Percentiles rank a stretch among this genome's conserved stretches.
Conservation (phyloP, 1,140 invertebrate genomes). For the Drosophila pachea region DNA sequence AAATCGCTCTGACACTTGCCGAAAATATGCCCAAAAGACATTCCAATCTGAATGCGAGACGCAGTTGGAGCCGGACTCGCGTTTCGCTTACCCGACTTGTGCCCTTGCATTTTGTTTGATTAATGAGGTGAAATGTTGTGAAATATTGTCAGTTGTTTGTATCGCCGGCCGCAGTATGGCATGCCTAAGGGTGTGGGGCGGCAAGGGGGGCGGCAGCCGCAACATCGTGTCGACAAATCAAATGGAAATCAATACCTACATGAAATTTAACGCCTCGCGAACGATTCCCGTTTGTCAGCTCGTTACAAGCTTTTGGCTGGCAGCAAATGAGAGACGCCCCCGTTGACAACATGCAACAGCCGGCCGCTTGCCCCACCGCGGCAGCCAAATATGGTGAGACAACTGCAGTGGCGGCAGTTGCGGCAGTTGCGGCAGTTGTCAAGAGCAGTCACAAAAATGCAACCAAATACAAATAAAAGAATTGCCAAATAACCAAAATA, state of each 20-base stretch:
- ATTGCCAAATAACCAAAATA: conserved; percentile 43
- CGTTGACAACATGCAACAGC: conserved; percentile 21
- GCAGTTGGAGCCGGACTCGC: conserved; percentile 5
- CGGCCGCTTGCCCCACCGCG: not conserved
- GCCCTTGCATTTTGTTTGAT: conserved; percentile 72
- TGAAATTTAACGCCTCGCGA: conserved; percentile 61
- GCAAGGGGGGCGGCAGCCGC: not conserved
- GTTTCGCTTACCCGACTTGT: conserved; percentile 6
- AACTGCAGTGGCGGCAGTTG: conserved; percentile 36
- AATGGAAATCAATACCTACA: conserved; percentile 77
- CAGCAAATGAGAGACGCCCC: conserved; percentile 41
- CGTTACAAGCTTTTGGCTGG: conserved; percentile 23
- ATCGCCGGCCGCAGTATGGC: not conserved
- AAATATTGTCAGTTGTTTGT: conserved; percentile 60
- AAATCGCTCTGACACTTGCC: conserved; percentile 71
- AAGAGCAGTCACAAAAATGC: conserved; percentile 65
- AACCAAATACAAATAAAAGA: conserved; percentile 43
- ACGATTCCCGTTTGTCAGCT: conserved; percentile 32
- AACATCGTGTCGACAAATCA: conserved; percentile 59
- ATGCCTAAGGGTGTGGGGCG: no score
- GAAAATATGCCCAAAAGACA: conserved; percentile 60
- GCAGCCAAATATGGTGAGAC: conserved; percentile 51
- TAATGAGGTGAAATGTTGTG: conserved; percentile 77
- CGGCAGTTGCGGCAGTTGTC: conserved; percentile 44
- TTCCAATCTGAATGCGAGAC: conserved; percentile 16